Evolutionary conservation across 2,888 invertebrate genomes (phyloP), one percentile per base, ranked within the genome.

Genomic region (Mallateleia sp.): DNA sequence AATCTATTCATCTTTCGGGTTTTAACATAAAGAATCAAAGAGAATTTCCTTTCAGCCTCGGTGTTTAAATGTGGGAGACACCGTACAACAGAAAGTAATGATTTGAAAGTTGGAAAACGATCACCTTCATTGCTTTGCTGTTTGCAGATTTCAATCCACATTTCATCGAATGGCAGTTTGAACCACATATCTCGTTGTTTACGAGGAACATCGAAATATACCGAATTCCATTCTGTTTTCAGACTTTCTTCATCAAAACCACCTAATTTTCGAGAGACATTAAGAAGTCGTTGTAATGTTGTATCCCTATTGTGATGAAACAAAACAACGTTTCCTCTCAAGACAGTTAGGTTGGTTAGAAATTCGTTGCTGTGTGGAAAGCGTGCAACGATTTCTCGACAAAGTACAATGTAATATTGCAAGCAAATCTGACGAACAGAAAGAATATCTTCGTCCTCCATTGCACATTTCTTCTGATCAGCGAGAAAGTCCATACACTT

Each of bases 31-130:
- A 71, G 62, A 14, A 85, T 11, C 34, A 74, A 67, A 0, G 85
- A 85, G 67, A 85, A 85, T 25, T 50, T 47, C 3, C 84, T 67
- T n/a, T 78, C 84, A 1, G 66, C 71, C 15, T 84, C 78, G 3
- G 72, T 66, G 22, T 85, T 85, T 4, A 54, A 80, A 64, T 80
- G 80, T 9, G 72, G 71, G 22, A 80, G 42, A 24, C 42, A 20
- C 14, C 71, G 54, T 24, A 79, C 60, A 22, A 52, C 58, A 66
- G 14, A n/a, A n/a, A n/a, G n/a, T n/a, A n/a, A n/a, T n/a, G n/a
- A n/a, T n/a, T n/a, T n/a, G n/a, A n/a, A n/a, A n/a, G n/a, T n/a
- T n/a, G n/a, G n/a, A n/a, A n/a, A n/a, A n/a, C n/a, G n/a, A n/a
- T n/a, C n/a, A n/a, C n/a, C n/a, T n/a, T n/a, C n/a, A n/a, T n/a